Evolutionary conservation across 2,888 invertebrate genomes (phyloP).

Genomic region (Cantharis rufa): DNA sequence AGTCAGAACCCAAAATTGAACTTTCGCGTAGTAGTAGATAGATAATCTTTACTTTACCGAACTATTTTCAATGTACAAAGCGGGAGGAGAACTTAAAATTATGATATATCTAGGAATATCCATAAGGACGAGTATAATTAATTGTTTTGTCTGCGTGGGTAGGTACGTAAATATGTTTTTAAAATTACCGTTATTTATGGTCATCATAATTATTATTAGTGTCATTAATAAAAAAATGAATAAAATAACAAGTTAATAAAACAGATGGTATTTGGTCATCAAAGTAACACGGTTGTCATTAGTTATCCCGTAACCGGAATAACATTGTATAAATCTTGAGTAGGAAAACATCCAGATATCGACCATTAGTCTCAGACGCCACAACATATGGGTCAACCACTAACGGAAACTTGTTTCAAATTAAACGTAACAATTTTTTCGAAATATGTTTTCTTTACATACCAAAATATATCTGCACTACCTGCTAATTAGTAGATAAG

Average conservation of each 20-base stretch:
- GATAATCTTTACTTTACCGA: slow-evolving; percentile 49
- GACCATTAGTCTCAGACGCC: slow-evolving; percentile 32
- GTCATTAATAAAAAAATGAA: background rate
- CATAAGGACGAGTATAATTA: background rate
- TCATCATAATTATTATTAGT: background rate
- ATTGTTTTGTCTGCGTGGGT: background rate
- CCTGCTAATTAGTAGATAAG: too few species aligned
- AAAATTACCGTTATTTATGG: background rate
- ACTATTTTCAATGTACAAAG: slow-evolving; percentile 9
- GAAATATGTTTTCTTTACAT: background rate
- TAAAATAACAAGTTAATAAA: background rate
- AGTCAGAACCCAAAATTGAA: slow-evolving; percentile 48
- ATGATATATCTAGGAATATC: background rate
- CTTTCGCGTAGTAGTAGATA: slow-evolving; percentile 49
- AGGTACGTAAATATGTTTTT: background rate
- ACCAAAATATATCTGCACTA: background rate
- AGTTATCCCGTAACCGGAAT: slow-evolving; percentile 46
- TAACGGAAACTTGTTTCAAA: slow-evolving; percentile 22
- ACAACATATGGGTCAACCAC: slow-evolving; percentile 26
- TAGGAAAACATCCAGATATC: slow-evolving; percentile 44
- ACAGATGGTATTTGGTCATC: slow-evolving; percentile 31
- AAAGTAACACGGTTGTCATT: slow-evolving; percentile 46
- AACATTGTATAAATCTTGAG: slow-evolving; percentile 48
- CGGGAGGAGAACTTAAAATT: background rate
- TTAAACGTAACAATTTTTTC: slow-evolving; percentile 11